Evolutionary conservation across 1,140 invertebrate species (phyloP), one percentile per base, ranked within the genome.

Genomic region (Diachasmimorpha longicaudata): DNA sequence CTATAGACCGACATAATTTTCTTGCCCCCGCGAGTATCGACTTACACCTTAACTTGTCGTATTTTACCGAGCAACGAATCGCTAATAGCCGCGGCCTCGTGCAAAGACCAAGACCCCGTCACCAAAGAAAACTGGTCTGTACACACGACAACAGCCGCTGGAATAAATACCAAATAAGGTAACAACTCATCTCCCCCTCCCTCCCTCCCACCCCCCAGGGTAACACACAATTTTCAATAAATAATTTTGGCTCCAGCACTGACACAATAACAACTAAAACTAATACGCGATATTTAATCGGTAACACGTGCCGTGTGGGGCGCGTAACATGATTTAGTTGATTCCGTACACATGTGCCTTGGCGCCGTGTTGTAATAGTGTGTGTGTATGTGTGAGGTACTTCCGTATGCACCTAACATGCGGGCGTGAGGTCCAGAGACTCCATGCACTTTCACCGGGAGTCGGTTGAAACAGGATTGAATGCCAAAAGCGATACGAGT

Each of bases 221-320:
- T 4, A 10, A 8, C 6, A n/a, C 9, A 25, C 19, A 25, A 23
- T 25, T 63, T 63, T 63, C 58, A 14, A 63, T 19, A 63, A 63
- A 3, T 25, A n/a, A 63, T 19, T 63, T 23, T 63, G 31, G 48
- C 31, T 67, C 68, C 36, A 25, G 44, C 67, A 72, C 66, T 72
- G 75, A 66, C 70, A 19, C 75, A 72, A 52, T 66, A 67, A 68
- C 70, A 52, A 55, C 52, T 37, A 79, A 78, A 81, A 77, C 75
- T 79, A 76, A 81, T 81, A 81, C 82, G 79, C 80, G 78, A 74
- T 78, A 78, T 80, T 77, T 80, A 79, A 74, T 74, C 81, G 79
- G 84, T 80, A 86, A 82, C 82, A 84, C 82, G 83, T 84, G 84
- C 83, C 81, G 75, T n/a, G 78, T 75, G 39, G 78, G 58, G 72